Base-by-base conservation (phyloP, 2,113 vertebrate genomes). In the Lucifuga dentata region DNA sequence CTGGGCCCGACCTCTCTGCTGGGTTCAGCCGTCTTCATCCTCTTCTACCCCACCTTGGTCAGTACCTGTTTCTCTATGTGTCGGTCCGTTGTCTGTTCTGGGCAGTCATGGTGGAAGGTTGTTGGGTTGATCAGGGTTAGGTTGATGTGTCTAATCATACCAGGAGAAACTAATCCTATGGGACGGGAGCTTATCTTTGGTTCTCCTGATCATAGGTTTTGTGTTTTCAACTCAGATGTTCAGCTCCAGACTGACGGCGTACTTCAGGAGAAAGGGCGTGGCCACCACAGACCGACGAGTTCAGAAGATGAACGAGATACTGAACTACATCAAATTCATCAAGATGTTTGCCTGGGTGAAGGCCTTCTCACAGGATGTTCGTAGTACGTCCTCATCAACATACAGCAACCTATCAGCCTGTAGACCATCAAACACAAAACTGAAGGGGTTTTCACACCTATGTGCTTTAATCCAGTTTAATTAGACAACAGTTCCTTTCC, bases 321-420 rank as follows among this genome's bases (percentile, higher is more conserved):
- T 98, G 41, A 96, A 92, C 73, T 95, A 95, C 77, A 96, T 98
- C 90, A 97, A 96, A 82, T 96, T 96, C 82, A 96, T 98, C 87
- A 98, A 98, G 92, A 98, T 97, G 96, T 97, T 95, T 58, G 96
- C 96, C 68, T 98, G 96, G 96, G 94, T 96, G 65, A 97, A 97
- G 85, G 94, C 96, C 0, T 96, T 98, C 90, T 96, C 95, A 41
- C 94, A 95, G 64, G 94, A 90, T 1, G 90, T 97, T 46, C 93
- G 92, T 84, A 93, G 96, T 98, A 91, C 91, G 95, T 92, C 17
- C n/a, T 4, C 41, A 10, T 44, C 32, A 39, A 32, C 29, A 15
- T 11, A 0, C 23, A n/a, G n/a, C n/a, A n/a, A n/a, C n/a, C n/a
- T n/a, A n/a, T n/a, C n/a, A n/a, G n/a, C n/a, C n/a, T n/a, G n/a